phyloP scores from a whole-genome alignment of 2,888 invertebrate genomes.

The Hirudinaria manillensis region DNA sequence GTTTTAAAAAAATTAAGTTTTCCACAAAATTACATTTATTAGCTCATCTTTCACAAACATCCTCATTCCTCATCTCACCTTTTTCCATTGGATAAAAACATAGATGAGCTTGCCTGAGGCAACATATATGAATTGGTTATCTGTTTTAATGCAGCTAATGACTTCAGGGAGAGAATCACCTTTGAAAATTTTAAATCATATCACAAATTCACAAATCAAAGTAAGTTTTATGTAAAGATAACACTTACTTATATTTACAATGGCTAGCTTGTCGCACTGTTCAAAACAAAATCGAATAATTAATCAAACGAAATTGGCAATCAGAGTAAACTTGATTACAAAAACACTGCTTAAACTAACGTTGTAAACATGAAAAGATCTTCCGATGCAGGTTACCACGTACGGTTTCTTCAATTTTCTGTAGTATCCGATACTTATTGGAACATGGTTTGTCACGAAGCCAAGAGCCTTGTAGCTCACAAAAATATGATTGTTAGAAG shows the following conservation, averaged over 20 bases:
- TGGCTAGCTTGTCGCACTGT: conserved; percentile 54
- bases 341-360: conserved; percentile 43
- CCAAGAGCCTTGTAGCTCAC: conserved; percentile 77
- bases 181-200: conserved; percentile 31
- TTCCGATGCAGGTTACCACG: conserved; percentile 81
- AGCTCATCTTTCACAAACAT: too few relatives aligned
- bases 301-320: not conserved
- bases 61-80: conserved; percentile 52
- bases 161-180: conserved; percentile 49
- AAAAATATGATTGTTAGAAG: conserved; percentile 56
- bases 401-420: conserved; percentile 77
- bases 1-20: too few relatives aligned
- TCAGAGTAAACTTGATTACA: not conserved
- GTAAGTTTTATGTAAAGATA: conserved; percentile 12
- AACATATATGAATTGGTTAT: conserved; percentile 46
- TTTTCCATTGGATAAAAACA: conserved; percentile 78
- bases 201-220: not conserved
- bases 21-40: too few relatives aligned
- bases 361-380: conserved; percentile 84
- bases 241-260: conserved; percentile 72
- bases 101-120: conserved; percentile 63
- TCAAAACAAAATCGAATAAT: conserved; percentile 35
- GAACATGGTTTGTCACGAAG: conserved; percentile 84
- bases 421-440: conserved; percentile 76
- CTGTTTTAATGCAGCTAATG: conserved; percentile 47